Percentiles rank a stretch among this genome's conserved stretches.
These are phyloP conservation scores for Sebastes matsubarae DNA, from an alignment of 2,797 vertebrate genomes.

Conservation along the genomic window DNA sequence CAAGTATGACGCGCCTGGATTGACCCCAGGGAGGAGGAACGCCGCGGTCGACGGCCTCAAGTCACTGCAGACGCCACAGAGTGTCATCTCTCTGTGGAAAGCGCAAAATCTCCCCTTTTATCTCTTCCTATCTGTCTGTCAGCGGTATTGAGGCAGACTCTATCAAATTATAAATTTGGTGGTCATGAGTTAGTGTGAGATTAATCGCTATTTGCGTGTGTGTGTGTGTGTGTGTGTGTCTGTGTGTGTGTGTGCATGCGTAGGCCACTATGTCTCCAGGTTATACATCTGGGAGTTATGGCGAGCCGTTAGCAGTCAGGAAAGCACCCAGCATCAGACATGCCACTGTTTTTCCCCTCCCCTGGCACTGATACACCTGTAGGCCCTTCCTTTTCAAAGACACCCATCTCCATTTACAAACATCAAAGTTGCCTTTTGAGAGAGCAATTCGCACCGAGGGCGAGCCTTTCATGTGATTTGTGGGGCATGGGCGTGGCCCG, in stretches of 20 bases:
- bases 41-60: constrained; percentile 16
- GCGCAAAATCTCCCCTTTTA: constrained; percentile 33
- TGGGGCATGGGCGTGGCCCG: constrained; percentile 77
- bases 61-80: constrained; percentile 32
- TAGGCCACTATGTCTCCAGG: constrained; percentile 43
- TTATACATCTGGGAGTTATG: constrained; percentile 40
- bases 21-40: constrained; percentile 44
- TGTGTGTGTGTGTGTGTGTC: not conserved
- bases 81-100: constrained; percentile 24
- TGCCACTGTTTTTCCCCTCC: constrained; percentile 55
- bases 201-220: not conserved
- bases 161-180: constrained; percentile 42
- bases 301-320: constrained; percentile 53
- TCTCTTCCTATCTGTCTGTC: constrained; percentile 30
- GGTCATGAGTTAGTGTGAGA: constrained; percentile 55
- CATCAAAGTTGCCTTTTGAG: constrained; percentile 83
- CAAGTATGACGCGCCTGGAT: constrained; percentile 55
- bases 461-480: constrained; percentile 82
- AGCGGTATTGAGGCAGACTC: constrained; percentile 3
- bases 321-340: constrained; percentile 70
- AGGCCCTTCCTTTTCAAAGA: constrained; percentile 78
- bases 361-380: constrained; percentile 77
- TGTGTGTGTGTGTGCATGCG: not conserved
- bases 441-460: constrained; percentile 74
- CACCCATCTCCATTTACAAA: constrained; percentile 80